Conservation (phyloP, 2,797 vertebrate species). For the Etheostoma nigrum region DNA sequence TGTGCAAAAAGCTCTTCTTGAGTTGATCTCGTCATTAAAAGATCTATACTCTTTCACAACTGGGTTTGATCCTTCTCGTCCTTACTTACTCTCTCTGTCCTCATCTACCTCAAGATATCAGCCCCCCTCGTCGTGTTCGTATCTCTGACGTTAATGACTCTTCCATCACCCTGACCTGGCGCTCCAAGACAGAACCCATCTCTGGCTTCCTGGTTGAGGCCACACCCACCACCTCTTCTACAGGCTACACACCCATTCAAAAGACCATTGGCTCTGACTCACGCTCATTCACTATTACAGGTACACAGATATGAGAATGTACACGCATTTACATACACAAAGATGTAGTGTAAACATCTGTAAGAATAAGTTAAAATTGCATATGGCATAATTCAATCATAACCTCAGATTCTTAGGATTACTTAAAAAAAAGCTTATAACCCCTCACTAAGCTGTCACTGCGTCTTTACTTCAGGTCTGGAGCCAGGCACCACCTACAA, state of each 20-base stretch:
- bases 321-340: background rate
- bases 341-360: background rate
- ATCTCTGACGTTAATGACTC: conserved; percentile 92
- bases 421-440: background rate
- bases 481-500: conserved; percentile 94
- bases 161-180: conserved; percentile 94
- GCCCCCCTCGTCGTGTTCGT: conserved; percentile 93
- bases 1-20: background rate
- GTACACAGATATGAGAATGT: conserved; percentile 72
- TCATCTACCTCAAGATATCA: conserved; percentile 85
- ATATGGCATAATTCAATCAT: background rate
- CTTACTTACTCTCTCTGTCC: background rate
- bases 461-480: conserved; percentile 83
- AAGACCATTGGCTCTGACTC: conserved; percentile 87
- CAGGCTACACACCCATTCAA: conserved; percentile 86
- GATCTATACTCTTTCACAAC: background rate
- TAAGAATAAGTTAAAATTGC: background rate
- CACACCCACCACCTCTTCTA: conserved; percentile 76
- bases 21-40: background rate
- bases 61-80: background rate
- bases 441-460: background rate
- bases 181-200: conserved; percentile 92
- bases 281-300: conserved; percentile 90
- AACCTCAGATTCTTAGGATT: background rate
- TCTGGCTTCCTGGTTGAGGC: conserved; percentile 95